Evolutionary conservation across 2,797 vertebrate genomes (phyloP).

Genomic region (Anguilla marmorata): DNA sequence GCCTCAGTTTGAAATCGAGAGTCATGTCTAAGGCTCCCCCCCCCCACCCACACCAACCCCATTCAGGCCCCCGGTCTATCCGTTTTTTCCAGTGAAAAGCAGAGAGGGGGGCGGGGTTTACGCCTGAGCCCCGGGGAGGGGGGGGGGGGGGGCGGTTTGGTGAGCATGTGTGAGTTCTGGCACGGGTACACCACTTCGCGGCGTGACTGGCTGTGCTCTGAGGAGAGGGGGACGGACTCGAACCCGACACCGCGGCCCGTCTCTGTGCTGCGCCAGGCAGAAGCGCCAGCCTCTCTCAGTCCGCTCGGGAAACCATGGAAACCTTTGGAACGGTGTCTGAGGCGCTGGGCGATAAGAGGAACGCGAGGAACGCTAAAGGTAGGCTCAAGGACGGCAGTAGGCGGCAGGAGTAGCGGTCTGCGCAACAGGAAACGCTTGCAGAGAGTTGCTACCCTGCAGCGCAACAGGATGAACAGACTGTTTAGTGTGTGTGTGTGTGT

Average conservation of each 20-base stretch:
- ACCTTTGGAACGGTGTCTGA: constrained; percentile 34
- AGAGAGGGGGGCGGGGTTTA: background rate
- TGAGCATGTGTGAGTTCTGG: constrained; percentile 42
- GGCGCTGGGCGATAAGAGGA: constrained; percentile 45
- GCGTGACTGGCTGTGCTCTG: constrained; percentile 16
- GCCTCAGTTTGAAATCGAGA: background rate
- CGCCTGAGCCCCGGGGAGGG: background rate
- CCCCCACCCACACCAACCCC: too few relatives aligned
- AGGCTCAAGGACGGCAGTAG: constrained; percentile 37
- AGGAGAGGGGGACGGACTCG: constrained; percentile 22
- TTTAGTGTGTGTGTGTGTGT: background rate
- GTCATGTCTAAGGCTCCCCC: background rate
- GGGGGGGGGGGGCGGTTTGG: background rate
- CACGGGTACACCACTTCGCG: constrained; percentile 37
- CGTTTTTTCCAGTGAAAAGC: background rate
- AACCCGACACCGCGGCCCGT: background rate
- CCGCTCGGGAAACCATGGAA: constrained; percentile 50
- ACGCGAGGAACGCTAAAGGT: constrained; percentile 54
- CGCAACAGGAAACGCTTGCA: constrained; percentile 19
- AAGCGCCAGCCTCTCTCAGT: constrained; percentile 29
- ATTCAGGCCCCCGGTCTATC: background rate
- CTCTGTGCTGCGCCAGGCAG: constrained; percentile 26
- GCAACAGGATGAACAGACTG: background rate
- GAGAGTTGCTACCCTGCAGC: background rate
- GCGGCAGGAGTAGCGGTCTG: constrained; percentile 5